These are phyloP conservation scores for Sinopyrophorus schimmeli DNA, from an alignment of 2,888 invertebrate genomes.

Conservation along the genomic window DNA sequence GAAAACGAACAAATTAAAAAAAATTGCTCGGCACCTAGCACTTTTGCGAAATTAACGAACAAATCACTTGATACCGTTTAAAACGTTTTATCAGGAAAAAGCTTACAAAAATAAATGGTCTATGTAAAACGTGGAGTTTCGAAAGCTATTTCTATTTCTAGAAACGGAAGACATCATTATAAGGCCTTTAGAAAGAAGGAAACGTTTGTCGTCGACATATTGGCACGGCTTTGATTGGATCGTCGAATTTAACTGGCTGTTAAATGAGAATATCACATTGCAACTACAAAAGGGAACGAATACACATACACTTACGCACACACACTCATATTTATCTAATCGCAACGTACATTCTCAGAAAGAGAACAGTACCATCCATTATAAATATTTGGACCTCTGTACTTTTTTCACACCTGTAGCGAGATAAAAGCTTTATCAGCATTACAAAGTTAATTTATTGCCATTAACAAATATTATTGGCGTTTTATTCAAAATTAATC, in stretches of 20 bases:
- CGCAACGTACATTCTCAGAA: not conserved
- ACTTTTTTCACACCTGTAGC: slow-evolving; percentile 6
- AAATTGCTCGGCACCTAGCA: not conserved
- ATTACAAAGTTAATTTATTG: too few relatives aligned
- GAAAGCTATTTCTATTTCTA: slow-evolving; percentile 11
- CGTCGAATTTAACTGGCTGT: too few relatives aligned
- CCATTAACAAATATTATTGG: too few relatives aligned
- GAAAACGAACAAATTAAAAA: slow-evolving; percentile 32
- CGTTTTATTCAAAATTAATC: too few relatives aligned
- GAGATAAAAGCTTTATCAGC: too few relatives aligned
- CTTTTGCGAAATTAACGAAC: not conserved
- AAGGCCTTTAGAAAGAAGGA: slow-evolving; percentile 1
- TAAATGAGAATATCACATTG: too few relatives aligned
- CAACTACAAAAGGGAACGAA: not conserved
- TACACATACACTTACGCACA: not conserved
- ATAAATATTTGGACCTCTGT: not conserved
- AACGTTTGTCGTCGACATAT: slow-evolving; percentile 4
- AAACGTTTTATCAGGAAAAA: too few relatives aligned
- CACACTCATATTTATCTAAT: slow-evolving; percentile 4
- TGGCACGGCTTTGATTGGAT: not conserved
- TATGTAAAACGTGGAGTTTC: slow-evolving; percentile 9
- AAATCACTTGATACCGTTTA: not conserved
- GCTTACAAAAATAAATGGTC: not conserved
- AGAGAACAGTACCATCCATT: too few relatives aligned
- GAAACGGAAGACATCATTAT: slow-evolving; percentile 12